Conservation (phyloP, 2,113 vertebrate species). For the Misgurnus anguillicaudatus region DNA sequence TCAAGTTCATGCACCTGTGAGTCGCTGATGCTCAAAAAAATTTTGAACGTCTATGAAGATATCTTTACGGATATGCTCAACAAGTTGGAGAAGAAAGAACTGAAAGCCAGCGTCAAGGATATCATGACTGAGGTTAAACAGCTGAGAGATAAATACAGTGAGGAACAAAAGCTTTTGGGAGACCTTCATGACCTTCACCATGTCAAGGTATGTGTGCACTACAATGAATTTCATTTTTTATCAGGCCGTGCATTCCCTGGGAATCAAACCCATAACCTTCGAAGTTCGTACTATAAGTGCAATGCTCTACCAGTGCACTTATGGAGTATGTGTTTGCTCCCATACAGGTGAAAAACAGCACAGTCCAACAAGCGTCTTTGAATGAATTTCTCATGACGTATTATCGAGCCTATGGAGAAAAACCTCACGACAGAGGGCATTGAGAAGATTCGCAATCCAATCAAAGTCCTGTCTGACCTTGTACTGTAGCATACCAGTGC, state of each 20-base stretch:
- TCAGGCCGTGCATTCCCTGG: no score
- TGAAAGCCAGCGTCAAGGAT: neutral
- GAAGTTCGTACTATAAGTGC: neutral
- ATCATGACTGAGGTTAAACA: neutral
- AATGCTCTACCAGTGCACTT: no score
- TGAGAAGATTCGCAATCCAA: neutral
- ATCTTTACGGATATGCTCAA: slow-evolving; percentile 46
- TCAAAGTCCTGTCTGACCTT: neutral
- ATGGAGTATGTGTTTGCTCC: neutral
- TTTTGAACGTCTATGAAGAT: slow-evolving; percentile 44
- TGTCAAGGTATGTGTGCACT: slow-evolving; percentile 25
- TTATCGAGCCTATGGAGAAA: neutral
- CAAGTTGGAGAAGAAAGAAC: neutral
- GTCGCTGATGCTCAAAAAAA: slow-evolving; percentile 37
- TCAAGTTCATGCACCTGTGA: slow-evolving; percentile 43
- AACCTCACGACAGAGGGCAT: neutral
- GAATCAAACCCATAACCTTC: no score
- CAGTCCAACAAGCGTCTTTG: slow-evolving; percentile 32
- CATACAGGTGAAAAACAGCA: slow-evolving; percentile 34
- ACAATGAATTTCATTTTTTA: neutral
- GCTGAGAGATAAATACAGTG: slow-evolving; percentile 12
- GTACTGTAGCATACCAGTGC: neutral
- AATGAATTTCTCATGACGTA: slow-evolving; percentile 43
- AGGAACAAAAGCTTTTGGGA: slow-evolving; percentile 22
- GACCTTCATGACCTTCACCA: slow-evolving; percentile 32